phyloP scores from a whole-genome alignment of 2,888 invertebrate genomes.

The Dryobota labecula region DNA sequence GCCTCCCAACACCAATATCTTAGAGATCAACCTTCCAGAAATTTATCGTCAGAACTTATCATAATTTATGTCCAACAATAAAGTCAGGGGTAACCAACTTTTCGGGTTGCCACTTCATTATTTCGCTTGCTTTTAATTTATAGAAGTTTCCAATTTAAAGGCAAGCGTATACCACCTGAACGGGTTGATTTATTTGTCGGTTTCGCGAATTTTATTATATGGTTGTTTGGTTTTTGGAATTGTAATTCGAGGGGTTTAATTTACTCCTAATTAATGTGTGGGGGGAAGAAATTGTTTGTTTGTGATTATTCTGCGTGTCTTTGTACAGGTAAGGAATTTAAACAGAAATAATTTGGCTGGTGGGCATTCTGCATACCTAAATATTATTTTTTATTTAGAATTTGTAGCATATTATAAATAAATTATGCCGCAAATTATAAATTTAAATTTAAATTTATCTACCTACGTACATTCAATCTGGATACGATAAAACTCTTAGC shows the following conservation, averaged over 20 bases:
- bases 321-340: neutral
- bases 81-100: constrained; percentile 84
- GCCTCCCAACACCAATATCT: constrained; percentile 49
- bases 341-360: neutral
- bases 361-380: neutral
- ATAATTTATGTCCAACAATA: constrained; percentile 88
- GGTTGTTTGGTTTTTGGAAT: constrained; percentile 51
- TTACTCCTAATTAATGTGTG: constrained; percentile 42
- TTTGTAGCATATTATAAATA: too few relatives aligned
- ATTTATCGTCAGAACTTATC: constrained; percentile 86
- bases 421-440: too few relatives aligned
- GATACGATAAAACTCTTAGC: neutral
- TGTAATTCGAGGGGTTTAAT: constrained; percentile 38
- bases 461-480: neutral
- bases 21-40: constrained; percentile 69
- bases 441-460: neutral
- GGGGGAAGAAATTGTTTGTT: constrained; percentile 29
- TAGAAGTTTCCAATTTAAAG: constrained; percentile 83
- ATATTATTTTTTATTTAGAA: neutral
- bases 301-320: neutral
- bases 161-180: constrained; percentile 71
- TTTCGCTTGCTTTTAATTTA: constrained; percentile 87
- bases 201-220: constrained; percentile 62
- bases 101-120: constrained; percentile 83
- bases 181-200: constrained; percentile 74